These are phyloP conservation scores for Peribatodes rhomboidaria DNA, from an alignment of 2,888 invertebrate species.

Conservation along the genomic window DNA sequence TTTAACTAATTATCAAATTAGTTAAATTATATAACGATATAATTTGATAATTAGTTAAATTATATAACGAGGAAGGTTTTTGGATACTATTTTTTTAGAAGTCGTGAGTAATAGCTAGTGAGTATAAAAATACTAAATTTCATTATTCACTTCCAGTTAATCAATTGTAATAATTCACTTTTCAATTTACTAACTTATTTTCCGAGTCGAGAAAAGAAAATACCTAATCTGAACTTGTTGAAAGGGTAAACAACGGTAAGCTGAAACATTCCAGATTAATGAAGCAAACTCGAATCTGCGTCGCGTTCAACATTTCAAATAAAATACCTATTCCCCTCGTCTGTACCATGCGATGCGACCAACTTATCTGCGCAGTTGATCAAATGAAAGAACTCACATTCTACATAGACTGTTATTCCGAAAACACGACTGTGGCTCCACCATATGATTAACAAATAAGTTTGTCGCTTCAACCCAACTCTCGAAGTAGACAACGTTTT, in stretches of 20 bases:
- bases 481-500: neutral
- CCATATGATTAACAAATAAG: neutral
- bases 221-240: neutral
- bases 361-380: neutral
- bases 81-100: no score
- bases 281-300: neutral
- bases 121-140: no score
- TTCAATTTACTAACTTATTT: neutral
- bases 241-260: slow-evolving; percentile 5
- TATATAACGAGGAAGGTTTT: no score
- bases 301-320: neutral
- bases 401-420: neutral
- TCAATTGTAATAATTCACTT: no score
- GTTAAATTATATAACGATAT: no score
- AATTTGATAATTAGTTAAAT: no score
- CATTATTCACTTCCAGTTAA: no score
- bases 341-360: neutral
- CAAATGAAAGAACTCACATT: neutral
- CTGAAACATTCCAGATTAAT: slow-evolving; percentile 10
- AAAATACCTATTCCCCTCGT: neutral
- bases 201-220: neutral
- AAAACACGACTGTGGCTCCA: neutral
- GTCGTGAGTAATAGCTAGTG: no score
- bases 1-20: no score
- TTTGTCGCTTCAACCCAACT: neutral